Evolutionary conservation across 2,113 vertebrate species (phyloP), one percentile per base, ranked within the genome.

Genomic region (Nyctereutes procyonoides): DNA sequence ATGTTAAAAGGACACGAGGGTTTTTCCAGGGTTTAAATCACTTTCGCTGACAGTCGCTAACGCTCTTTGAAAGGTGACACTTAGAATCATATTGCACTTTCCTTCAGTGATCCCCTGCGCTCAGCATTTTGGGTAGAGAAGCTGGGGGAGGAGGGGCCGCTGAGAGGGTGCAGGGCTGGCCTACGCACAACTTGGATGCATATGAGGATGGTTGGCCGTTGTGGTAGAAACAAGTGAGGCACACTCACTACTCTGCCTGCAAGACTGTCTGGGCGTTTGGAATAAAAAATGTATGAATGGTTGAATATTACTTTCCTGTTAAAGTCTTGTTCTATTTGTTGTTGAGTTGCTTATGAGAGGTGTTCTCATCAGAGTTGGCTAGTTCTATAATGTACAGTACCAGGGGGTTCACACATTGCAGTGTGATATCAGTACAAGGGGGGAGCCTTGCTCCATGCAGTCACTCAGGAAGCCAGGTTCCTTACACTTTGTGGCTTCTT

Each of bases 31-130:
- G 24, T n/a, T 94, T 94, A 73, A 94, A 94, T 97, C 95, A 95
- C 85, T 79, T 95, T 90, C 53, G 56, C 87, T 93, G 93, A 92
- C 93, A 95, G 92, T 95, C 92, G 65, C 71, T 83, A 71, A 92
- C 73, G 92, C 93, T 65, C 96, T 96, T 90, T 96, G 98, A 98
- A 98, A 96, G 88, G 74, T 96, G 96, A 97, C 95, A 93, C 96
- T 92, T 91, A 53, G 96, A 65, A 63, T 97, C 96, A 38, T 93
- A 96, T 97, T 95, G 88, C 83, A 71, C 88, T 97, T 97, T 93
- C 71, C 91, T 94, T 96, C 62, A 15, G 81, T 71, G 87, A 86
- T 80, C 82, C 35, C 24, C 74, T 58, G 48, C 11, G 22, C 8
- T 76, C 55, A 30, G 22, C n/a, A 24, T 17, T 74, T 94, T 1